These are phyloP conservation scores for Micropterix aruncella DNA, from an alignment of 2,888 invertebrate genomes.

Conservation along the genomic window DNA sequence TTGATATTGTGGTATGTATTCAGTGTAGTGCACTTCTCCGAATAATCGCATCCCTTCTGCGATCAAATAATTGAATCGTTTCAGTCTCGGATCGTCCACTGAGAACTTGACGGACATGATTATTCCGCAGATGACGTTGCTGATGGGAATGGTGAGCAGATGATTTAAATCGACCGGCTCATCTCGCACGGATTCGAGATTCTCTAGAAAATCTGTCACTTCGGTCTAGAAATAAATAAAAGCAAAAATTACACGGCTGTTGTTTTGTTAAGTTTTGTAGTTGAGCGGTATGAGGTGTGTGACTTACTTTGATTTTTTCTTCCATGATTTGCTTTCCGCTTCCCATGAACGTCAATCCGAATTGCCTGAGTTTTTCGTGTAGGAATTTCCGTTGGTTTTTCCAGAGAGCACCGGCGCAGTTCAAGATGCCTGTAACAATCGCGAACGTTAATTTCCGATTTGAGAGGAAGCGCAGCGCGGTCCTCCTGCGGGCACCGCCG, in stretches of 20 bases:
- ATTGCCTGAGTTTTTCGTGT: constrained; percentile 69
- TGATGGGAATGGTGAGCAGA: constrained; percentile 65
- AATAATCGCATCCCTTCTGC: constrained; percentile 85
- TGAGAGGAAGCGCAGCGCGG: no score
- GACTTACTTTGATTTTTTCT: constrained; percentile 63
- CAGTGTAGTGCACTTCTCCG: constrained; percentile 67
- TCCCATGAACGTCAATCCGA: constrained; percentile 80
- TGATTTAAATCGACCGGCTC: constrained; percentile 61
- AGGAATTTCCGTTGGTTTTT: constrained; percentile 80
- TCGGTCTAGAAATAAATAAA: constrained; percentile 41
- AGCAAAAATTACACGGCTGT: constrained; percentile 11
- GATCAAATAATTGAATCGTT: constrained; percentile 69
- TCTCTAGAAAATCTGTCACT: constrained; percentile 57
- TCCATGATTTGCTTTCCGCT: constrained; percentile 73
- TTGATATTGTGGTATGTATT: constrained; percentile 69
- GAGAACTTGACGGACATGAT: constrained; percentile 81
- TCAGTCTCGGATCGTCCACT: constrained; percentile 62
- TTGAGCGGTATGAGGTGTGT: constrained; percentile 1
- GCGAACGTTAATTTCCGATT: no score
- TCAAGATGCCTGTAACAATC: constrained; percentile 67
- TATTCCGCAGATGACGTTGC: constrained; percentile 83
- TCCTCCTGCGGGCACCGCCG: not conserved
- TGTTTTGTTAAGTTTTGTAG: not conserved
- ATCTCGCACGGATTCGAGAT: constrained; percentile 48
- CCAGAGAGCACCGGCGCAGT: constrained; percentile 81